Conservation (phyloP, 92 coral and sea anemone species). For the Epizoanthus illoricatus region DNA sequence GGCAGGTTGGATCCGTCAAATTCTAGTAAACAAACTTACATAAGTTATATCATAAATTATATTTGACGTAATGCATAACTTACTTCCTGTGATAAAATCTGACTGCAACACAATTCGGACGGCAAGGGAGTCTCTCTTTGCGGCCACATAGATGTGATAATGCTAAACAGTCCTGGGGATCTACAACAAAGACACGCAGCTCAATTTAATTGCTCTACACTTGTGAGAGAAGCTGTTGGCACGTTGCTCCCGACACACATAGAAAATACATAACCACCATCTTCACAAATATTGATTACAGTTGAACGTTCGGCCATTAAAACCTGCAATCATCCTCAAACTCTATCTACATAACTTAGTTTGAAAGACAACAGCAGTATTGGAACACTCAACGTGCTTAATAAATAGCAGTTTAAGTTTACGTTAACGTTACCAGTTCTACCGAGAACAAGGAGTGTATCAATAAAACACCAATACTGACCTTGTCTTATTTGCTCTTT, state of each 20-base stretch:
- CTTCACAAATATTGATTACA: no score
- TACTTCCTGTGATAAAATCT: neutral
- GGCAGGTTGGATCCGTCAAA: neutral
- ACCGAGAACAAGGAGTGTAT: neutral
- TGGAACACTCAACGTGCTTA: neutral
- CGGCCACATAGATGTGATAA: slow-evolving; percentile 8
- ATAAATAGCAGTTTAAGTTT: neutral
- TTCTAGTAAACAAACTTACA: neutral
- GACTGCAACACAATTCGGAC: neutral
- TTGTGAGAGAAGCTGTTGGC: neutral
- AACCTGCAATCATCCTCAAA: no score
- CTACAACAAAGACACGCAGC: neutral
- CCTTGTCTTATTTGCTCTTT: slow-evolving; percentile 24
- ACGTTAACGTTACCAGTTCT: neutral
- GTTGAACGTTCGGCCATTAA: no score
- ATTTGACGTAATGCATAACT: neutral
- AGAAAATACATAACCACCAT: no score
- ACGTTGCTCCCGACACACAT: neutral
- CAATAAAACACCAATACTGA: neutral
- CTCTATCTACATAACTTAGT: no score
- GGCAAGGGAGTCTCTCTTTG: slow-evolving; percentile 1
- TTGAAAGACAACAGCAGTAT: no score
- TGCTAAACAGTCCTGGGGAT: slow-evolving; percentile 15
- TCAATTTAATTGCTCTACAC: no score
- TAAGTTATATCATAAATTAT: neutral